Base-by-base conservation (phyloP, 1,140 invertebrate species). In the Rhynchophorus ferrugineus region DNA sequence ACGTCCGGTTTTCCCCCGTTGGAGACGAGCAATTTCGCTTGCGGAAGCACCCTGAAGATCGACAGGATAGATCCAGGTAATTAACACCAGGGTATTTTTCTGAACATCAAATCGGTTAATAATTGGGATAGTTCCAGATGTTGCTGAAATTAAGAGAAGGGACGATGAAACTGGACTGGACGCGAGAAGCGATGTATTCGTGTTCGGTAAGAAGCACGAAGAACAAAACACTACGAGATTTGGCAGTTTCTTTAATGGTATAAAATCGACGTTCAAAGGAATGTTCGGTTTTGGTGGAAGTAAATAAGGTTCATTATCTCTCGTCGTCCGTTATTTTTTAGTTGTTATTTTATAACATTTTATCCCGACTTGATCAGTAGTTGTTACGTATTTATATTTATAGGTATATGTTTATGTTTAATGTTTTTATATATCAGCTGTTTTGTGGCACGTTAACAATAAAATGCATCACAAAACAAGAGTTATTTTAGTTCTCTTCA, bases 261-360 rank as follows among this genome's bases (percentile, higher is more conserved):
- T 62, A 22, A 46, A 56, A 2, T 45, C 52, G 9, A 46, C 54
- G 8, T 42, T 62, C 19, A 62, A 60, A 54, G 56, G 56, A 48
- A 48, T 62, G 22, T 50, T 62, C n/a, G 56, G 55, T 14, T 56
- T 62, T 36, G 57, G 44, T 22, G 22, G 22, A 9, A 24, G n/a
- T n/a, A n/a, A n/a, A n/a, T n/a, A n/a, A n/a, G n/a, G n/a, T n/a
- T n/a, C n/a, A n/a, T n/a, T n/a, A n/a, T n/a, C n/a, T n/a, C n/a
- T n/a, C n/a, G n/a, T n/a, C n/a, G n/a, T n/a, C n/a, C n/a, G n/a
- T n/a, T n/a, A n/a, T n/a, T n/a, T n/a, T n/a, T n/a, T n/a, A n/a
- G n/a, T n/a, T n/a, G n/a, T n/a, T n/a, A n/a, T n/a, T n/a, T n/a
- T n/a, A n/a, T n/a, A n/a, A n/a, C n/a, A n/a, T n/a, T n/a, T n/a